Evolutionary conservation across 2,888 invertebrate species (phyloP).

Genomic region (Ariolimax columbianus): DNA sequence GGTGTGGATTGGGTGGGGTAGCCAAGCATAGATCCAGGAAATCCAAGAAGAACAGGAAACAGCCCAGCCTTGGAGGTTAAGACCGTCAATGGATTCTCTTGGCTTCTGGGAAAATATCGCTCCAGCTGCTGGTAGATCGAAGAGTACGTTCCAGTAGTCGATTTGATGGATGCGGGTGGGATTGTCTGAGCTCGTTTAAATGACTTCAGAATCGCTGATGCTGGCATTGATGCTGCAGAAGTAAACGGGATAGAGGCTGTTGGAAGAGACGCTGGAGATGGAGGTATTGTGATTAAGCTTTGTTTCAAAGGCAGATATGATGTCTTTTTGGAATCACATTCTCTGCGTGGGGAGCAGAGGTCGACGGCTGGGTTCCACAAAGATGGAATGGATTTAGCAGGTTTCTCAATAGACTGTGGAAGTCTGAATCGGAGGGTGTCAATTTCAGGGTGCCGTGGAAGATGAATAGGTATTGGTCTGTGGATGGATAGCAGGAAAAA

Average conservation of each 20-base stretch:
- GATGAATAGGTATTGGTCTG: constrained; percentile 49
- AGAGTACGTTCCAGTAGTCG: neutral
- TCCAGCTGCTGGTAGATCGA: constrained; percentile 11
- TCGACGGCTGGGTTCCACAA: constrained; percentile 50
- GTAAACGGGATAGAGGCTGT: neutral
- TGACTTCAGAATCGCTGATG: neutral
- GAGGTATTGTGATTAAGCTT: neutral
- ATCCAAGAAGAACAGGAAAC: constrained; percentile 24
- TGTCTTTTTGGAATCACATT: neutral
- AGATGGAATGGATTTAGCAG: neutral
- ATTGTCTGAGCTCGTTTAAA: neutral
- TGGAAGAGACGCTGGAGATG: neutral
- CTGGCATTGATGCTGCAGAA: neutral
- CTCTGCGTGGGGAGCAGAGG: constrained; percentile 19
- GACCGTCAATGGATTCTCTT: constrained; percentile 9
- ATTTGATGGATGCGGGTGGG: neutral
- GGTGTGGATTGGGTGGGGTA: neutral
- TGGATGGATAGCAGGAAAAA: neutral
- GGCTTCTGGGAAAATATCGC: neutral
- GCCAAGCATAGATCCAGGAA: neutral
- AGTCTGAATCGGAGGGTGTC: neutral
- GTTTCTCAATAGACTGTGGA: neutral
- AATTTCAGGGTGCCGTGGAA: constrained; percentile 7
- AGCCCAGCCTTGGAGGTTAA: constrained; percentile 26
- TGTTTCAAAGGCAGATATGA: neutral